Evolutionary conservation across 2,113 vertebrate genomes (phyloP), one percentile per base, ranked within the genome.

Genomic region (Paramisgurnus dabryanus): DNA sequence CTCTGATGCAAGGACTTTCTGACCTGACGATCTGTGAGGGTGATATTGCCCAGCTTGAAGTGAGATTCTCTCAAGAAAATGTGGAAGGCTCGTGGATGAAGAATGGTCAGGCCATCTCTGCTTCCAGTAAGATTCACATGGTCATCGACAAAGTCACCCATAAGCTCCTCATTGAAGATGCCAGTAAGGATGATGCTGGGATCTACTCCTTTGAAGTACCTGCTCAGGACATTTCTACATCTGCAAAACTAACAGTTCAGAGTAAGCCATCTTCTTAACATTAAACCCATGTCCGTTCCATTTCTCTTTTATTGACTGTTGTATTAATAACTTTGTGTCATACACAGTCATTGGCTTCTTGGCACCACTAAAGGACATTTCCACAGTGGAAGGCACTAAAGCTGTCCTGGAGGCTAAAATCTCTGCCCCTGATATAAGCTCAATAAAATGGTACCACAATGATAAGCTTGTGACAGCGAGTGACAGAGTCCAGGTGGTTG

Each of bases 41-140:
- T n/a, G 97, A 99, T 89, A 98, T 99, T 1, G 96, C 96, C 77
- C 96, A 99, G 81, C 87, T 99, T 82, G 97, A 99, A 91, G 95
- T 98, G 57, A 96, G 93, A 89, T 95, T 99, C 79, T 99, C 97
- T 67, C 93, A 97, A 76, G 97, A 97, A 93, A 95, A 97, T 1
- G 95, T 95, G 27, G 96, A 98, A 84, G 97, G 96, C 15, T 85
- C 90, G 82, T 99, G 98, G 98, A 93, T 95, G 94, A 98, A 95
- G 91, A 93, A 94, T 63, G 94, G 94, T 4, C 85, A 93, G 53
- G 93, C 94, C 73, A 87, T 98, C 69, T 88, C 93, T 1, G 92
- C 95, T n/a, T 95, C 95, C 0, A 90, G 94, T 78, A 94, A 95
- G 17, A 88, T 98, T 79, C 97, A 98, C 75, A 90, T 98, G 2